A percentile compares a stretch with the other conserved stretches of the same genome.
These are phyloP conservation scores for Drymonia ruficornis DNA, from an alignment of 2,888 invertebrate species.

Conservation along the genomic window DNA sequence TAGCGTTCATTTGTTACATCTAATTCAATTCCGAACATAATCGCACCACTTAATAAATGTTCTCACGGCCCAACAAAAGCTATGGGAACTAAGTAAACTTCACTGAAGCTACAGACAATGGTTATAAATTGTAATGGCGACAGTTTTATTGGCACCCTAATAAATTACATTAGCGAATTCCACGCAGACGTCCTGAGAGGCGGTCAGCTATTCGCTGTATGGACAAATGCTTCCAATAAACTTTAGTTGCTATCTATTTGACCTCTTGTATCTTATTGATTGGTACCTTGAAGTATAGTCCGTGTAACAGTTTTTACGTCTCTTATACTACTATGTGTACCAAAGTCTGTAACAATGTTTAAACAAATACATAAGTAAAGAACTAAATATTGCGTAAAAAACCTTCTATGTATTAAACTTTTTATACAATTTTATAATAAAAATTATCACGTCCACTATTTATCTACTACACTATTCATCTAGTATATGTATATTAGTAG, in stretches of 20 bases:
- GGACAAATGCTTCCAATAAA: constrained; percentile 34
- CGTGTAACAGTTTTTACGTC: not conserved
- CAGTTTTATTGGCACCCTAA: constrained; percentile 74
- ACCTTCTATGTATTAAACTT: too few relatives aligned
- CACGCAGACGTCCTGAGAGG: constrained; percentile 48
- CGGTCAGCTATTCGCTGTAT: constrained; percentile 51
- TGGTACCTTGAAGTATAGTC: not conserved
- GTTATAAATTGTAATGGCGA: constrained; percentile 69
- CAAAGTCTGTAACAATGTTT: not conserved
- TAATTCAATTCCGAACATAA: constrained; percentile 31
- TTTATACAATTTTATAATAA: too few relatives aligned
- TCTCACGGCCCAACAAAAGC: constrained; percentile 31
- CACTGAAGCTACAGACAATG: constrained; percentile 50
- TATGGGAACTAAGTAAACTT: constrained; percentile 41
- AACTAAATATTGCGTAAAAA: too few relatives aligned
- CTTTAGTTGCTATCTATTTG: constrained; percentile 25
- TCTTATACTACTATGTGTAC: not conserved
- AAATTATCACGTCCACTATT: too few relatives aligned
- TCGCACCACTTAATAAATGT: constrained; percentile 30
- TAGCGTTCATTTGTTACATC: constrained; percentile 13
- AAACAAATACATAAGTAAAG: too few relatives aligned
- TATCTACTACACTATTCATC: too few relatives aligned
- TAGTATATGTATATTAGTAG: too few relatives aligned
- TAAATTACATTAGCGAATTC: constrained; percentile 73
- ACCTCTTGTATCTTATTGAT: constrained; percentile 23